Evolutionary conservation across 2,797 vertebrate species (phyloP).

Genomic region (Hylomyscus alleni): DNA sequence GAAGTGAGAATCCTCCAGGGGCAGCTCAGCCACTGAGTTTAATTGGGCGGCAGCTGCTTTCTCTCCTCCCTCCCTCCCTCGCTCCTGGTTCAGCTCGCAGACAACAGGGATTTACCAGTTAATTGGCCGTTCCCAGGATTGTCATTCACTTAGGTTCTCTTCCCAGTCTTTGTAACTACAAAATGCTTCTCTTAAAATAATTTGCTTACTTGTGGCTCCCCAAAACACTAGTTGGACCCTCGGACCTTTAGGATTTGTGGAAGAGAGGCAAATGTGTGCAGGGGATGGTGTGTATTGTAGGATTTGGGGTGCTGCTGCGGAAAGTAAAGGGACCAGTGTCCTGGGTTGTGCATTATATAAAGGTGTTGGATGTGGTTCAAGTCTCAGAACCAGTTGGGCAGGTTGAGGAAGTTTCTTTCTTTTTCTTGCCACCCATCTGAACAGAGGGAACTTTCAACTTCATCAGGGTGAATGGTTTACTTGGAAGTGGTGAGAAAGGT

Average conservation of each 20-base stretch:
- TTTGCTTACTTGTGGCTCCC: slow-evolving; percentile 49
- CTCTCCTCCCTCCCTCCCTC: background rate
- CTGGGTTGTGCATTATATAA: slow-evolving; percentile 70
- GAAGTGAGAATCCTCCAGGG: slow-evolving; percentile 69
- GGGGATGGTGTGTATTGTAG: background rate
- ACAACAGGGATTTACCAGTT: slow-evolving; percentile 80
- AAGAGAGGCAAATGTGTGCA: background rate
- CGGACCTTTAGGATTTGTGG: slow-evolving; percentile 8
- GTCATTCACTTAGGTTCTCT: slow-evolving; percentile 64
- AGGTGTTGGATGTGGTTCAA: slow-evolving; percentile 67
- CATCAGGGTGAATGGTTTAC: slow-evolving; percentile 60
- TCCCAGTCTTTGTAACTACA: slow-evolving; percentile 56
- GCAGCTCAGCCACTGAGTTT: slow-evolving; percentile 78
- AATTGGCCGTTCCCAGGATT: slow-evolving; percentile 78
- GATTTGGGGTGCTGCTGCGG: slow-evolving; percentile 15
- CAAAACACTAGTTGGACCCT: background rate
- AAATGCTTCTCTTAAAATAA: slow-evolving; percentile 73
- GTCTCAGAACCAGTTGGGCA: slow-evolving; percentile 76
- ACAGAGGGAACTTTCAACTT: slow-evolving; percentile 69
- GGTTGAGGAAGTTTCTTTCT: slow-evolving; percentile 74
- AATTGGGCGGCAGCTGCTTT: slow-evolving; percentile 83
- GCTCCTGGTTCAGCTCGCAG: slow-evolving; percentile 51
- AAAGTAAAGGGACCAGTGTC: background rate
- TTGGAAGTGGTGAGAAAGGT: slow-evolving; percentile 59
- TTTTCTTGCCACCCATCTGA: slow-evolving; percentile 59